Percentiles rank a stretch among this genome's conserved stretches.
Evolutionary conservation across 2,113 vertebrate species (phyloP).

Genomic region (Petroica traversi): DNA sequence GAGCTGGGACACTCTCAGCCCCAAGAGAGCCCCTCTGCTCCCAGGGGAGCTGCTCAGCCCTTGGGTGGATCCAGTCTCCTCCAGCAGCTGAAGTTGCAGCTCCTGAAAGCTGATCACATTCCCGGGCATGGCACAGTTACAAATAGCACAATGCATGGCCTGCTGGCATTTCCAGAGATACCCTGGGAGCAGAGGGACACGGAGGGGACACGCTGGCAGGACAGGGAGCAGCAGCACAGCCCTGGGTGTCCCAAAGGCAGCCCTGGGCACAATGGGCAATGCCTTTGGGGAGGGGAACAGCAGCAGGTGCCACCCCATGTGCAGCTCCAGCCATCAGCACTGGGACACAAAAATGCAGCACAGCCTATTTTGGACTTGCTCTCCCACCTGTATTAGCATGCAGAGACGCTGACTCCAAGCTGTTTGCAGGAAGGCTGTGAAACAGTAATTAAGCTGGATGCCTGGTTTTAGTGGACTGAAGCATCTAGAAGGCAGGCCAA

Average conservation of each 20-base stretch:
- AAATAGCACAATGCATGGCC: not conserved
- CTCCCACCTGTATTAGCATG: not conserved
- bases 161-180: not conserved
- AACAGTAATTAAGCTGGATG: not conserved
- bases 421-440: not conserved
- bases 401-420: not conserved
- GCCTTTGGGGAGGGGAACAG: fast-evolving
- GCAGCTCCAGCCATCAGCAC: not conserved
- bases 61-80: not conserved
- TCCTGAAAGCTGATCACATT: not conserved
- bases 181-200: not conserved
- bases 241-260: fast-evolving
- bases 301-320: fast-evolving
- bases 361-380: not conserved
- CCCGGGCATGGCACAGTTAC: not conserved
- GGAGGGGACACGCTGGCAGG: not conserved
- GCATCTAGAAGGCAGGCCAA: not conserved
- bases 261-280: fast-evolving
- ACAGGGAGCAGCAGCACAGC: fast-evolving
- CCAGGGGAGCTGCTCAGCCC: not conserved
- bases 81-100: not conserved
- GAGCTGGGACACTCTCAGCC: not conserved
- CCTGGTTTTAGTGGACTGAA: not conserved
- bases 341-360: not conserved
- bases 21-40: not conserved